Conservation (phyloP, 92 coral and sea anemone genomes). For the Epizoanthus scotinus region DNA sequence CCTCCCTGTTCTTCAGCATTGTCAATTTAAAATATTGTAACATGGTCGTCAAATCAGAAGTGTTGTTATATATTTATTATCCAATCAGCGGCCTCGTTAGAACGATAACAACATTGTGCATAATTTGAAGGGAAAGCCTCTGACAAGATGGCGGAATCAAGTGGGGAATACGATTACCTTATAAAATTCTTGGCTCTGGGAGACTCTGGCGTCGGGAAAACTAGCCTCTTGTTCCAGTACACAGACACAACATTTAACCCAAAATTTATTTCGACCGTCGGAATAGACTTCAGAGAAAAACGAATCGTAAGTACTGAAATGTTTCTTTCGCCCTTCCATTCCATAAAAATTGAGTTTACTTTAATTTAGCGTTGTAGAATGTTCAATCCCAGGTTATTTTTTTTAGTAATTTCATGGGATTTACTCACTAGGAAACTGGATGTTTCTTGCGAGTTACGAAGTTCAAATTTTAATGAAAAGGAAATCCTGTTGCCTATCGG, state of each 20-base stretch:
- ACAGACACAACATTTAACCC: conserved; percentile 92
- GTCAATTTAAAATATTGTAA: not conserved
- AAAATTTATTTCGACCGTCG: conserved; percentile 97
- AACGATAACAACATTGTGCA: conserved; percentile 46
- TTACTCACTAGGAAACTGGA: no score
- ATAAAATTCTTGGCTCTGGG: conserved; percentile 95
- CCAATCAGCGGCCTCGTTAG: conserved; percentile 79
- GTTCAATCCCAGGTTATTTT: not conserved
- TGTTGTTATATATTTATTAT: conserved; percentile 9
- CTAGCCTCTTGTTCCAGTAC: conserved; percentile 89
- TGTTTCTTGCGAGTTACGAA: no score
- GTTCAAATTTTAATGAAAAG: no score
- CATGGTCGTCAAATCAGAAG: conserved; percentile 43
- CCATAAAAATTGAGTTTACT: not conserved
- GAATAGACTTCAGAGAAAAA: conserved; percentile 96
- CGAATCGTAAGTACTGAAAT: conserved; percentile 77
- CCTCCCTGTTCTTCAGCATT: not conserved
- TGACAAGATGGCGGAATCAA: conserved; percentile 92
- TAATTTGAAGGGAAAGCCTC: conserved; percentile 60
- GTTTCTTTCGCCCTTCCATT: conserved; percentile 27
- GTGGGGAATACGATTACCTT: conserved; percentile 89
- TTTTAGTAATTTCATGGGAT: no score
- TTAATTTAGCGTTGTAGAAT: not conserved
- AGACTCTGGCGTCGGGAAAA: conserved; percentile 97
- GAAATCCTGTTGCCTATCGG: no score